A percentile compares a stretch with the other conserved stretches of the same genome.
phyloP scores from a whole-genome alignment of 2,888 invertebrate genomes.

The Psococerastis gibbosa region DNA sequence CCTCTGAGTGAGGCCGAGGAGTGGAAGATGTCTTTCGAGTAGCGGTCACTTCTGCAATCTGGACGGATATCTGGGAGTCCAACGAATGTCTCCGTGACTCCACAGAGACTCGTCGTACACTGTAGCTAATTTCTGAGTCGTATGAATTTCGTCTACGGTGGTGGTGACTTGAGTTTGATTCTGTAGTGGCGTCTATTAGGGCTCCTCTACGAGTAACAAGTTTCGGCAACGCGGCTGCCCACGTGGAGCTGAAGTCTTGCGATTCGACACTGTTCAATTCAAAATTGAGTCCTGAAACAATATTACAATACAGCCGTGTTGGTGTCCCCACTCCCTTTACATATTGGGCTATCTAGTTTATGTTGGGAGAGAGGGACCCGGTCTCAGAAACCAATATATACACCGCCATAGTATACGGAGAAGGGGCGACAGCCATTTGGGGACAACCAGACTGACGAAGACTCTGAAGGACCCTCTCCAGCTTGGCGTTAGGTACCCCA shows the following conservation, averaged over 20 bases:
- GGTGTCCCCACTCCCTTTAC: too few relatives aligned
- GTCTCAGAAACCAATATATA: too few relatives aligned
- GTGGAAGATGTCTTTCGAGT: conserved; percentile 37
- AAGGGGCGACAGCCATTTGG: too few relatives aligned
- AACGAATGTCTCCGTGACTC: conserved; percentile 73
- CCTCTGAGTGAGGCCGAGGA: conserved; percentile 20
- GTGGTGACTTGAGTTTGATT: conserved; percentile 28
- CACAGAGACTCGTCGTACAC: conserved; percentile 45
- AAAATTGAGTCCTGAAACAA: conserved; percentile 40
- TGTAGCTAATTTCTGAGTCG: conserved; percentile 31
- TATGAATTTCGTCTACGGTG: conserved; percentile 32
- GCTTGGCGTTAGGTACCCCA: too few relatives aligned
- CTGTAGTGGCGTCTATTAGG: conserved; percentile 41
- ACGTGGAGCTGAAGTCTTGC: conserved; percentile 75
- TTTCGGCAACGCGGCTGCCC: conserved; percentile 79
- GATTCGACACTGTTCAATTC: conserved; percentile 51
- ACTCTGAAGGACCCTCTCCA: too few relatives aligned
- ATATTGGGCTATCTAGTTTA: too few relatives aligned
- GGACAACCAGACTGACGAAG: too few relatives aligned
- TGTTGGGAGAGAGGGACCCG: too few relatives aligned
- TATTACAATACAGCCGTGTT: too few relatives aligned
- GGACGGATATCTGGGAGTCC: conserved; percentile 71
- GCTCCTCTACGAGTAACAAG: conserved; percentile 71
- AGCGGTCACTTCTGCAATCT: conserved; percentile 66
- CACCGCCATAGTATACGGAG: too few relatives aligned